Conservation (phyloP, 1,140 invertebrate genomes). For the Batillaria attramentaria region DNA sequence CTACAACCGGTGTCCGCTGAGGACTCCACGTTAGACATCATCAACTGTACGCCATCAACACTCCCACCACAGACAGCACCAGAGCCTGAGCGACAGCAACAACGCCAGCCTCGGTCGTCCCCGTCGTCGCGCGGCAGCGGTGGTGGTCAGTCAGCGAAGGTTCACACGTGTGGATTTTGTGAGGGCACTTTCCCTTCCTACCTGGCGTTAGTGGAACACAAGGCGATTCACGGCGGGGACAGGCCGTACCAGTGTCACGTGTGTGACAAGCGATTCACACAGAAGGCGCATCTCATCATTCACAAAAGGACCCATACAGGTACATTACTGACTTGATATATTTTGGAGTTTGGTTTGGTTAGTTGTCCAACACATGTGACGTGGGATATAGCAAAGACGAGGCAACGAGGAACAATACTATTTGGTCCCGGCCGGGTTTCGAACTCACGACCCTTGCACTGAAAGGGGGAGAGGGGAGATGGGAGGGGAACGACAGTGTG, state of each 20-base stretch:
- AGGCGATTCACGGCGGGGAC: slow-evolving; percentile 26
- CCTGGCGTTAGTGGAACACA: slow-evolving; percentile 11
- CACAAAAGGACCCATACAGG: slow-evolving; percentile 54
- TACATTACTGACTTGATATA: neutral
- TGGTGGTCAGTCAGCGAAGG: neutral
- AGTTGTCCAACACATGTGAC: no score
- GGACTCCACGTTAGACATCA: slow-evolving; percentile 14
- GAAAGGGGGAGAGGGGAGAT: no score
- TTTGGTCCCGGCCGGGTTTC: no score
- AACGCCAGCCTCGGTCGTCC: no score
- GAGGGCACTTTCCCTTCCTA: neutral
- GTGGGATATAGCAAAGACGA: no score
- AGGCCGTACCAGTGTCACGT: slow-evolving; percentile 48
- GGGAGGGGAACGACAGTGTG: no score
- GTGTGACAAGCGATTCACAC: slow-evolving; percentile 54
- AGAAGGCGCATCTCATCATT: slow-evolving; percentile 54
- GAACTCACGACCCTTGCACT: no score
- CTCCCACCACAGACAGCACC: no score
- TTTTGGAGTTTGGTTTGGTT: no score
- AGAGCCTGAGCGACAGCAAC: neutral
- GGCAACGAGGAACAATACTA: no score
- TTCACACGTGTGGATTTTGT: slow-evolving; percentile 28
- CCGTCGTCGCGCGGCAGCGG: no score
- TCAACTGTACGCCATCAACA: slow-evolving; percentile 1
- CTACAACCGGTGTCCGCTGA: slow-evolving; percentile 22